Percentiles rank a stretch among this genome's conserved stretches.
Conservation (phyloP, 2,888 invertebrate species). For the Yponomeuta cagnagella region DNA sequence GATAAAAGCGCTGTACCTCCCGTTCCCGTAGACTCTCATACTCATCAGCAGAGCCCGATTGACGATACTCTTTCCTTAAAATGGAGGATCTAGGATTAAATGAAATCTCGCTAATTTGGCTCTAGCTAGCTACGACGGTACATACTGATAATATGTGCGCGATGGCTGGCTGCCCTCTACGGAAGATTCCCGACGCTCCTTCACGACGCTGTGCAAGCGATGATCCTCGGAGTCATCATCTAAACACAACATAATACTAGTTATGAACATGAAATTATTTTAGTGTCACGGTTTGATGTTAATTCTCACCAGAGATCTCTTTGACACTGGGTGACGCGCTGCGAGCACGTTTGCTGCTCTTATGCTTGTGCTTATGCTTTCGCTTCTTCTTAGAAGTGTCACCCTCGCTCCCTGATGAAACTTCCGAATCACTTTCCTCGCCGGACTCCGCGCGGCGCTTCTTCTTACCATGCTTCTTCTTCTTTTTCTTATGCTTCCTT, state of each 20-base stretch:
- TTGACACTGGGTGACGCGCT: slow-evolving; percentile 42
- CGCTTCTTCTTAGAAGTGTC: slow-evolving; percentile 60
- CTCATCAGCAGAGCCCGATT: slow-evolving; percentile 44
- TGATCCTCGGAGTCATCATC: slow-evolving; percentile 30
- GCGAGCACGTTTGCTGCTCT: slow-evolving; percentile 43
- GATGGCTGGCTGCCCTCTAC: slow-evolving; percentile 50
- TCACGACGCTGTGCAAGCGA: slow-evolving; percentile 62
- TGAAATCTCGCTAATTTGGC: neutral
- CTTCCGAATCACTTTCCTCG: slow-evolving; percentile 41
- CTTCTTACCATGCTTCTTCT: slow-evolving; percentile 67
- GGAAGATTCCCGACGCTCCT: slow-evolving; percentile 52
- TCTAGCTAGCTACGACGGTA: slow-evolving; percentile 14
- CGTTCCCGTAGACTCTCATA: slow-evolving; percentile 43
- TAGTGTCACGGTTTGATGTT: neutral
- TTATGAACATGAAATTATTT: too few species aligned
- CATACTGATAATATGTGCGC: slow-evolving; percentile 67
- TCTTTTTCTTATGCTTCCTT: slow-evolving; percentile 71
- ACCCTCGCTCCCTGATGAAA: slow-evolving; percentile 55
- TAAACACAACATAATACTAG: slow-evolving; percentile 5
- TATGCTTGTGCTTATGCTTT: slow-evolving; percentile 62
- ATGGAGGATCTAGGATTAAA: neutral
- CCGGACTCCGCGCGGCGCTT: slow-evolving; percentile 54
- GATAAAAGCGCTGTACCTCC: slow-evolving; percentile 62
- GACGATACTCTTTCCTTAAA: slow-evolving; percentile 53
- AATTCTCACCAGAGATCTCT: slow-evolving; percentile 17